Evolutionary conservation across 2,888 invertebrate genomes (phyloP).

Genomic region (Cerastis leucographa): DNA sequence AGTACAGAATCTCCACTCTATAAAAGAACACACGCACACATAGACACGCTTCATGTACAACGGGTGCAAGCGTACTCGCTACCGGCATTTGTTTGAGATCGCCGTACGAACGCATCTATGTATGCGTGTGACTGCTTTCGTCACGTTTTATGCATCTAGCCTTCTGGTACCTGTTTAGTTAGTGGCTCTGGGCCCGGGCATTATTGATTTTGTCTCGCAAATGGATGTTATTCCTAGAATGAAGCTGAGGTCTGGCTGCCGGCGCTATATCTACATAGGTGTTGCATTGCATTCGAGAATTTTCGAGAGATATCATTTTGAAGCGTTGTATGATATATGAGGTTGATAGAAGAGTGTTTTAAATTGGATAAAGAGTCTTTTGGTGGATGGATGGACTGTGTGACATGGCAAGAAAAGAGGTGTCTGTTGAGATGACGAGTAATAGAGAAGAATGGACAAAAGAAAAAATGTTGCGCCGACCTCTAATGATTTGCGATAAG

Average conservation of each 20-base stretch:
- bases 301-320: slow-evolving; percentile 6
- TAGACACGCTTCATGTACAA: background rate
- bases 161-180: slow-evolving; percentile 20
- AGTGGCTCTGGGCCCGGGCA: slow-evolving; percentile 6
- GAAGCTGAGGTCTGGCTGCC: slow-evolving; percentile 12
- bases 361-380: background rate
- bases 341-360: background rate
- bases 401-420: background rate
- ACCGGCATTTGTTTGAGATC: background rate
- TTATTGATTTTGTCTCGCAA: slow-evolving; percentile 59
- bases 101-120: background rate
- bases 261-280: slow-evolving; percentile 4
- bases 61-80: background rate
- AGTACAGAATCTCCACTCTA: slow-evolving; percentile 23
- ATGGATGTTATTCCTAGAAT: slow-evolving; percentile 48
- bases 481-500: too few relatives aligned
- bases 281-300: slow-evolving; percentile 18
- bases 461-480: background rate
- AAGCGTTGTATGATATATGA: background rate
- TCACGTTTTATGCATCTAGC: background rate
- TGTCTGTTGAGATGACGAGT: background rate
- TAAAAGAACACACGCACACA: background rate
- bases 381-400: background rate
- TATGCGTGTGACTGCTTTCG: background rate
- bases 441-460: background rate